Evolutionary conservation across 2,888 invertebrate species (phyloP), one percentile per base, ranked within the genome.

Genomic region (Trichacis sp.): DNA sequence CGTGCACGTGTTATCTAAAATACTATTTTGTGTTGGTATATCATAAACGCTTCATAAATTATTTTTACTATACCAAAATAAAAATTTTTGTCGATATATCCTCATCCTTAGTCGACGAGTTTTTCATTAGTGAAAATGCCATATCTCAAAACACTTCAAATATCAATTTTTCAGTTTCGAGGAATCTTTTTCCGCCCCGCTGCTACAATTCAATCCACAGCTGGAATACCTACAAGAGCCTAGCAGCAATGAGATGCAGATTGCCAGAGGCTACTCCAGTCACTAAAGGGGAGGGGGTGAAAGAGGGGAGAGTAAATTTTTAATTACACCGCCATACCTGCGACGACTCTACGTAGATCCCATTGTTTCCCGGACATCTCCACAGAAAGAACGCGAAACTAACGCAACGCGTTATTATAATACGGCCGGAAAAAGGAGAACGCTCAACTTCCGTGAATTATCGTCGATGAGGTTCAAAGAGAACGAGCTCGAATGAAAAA

Each of bases 201-300:
- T 40, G 49, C 56, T n/a, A 11, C 33, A 24, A 45, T 14, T 17
- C 20, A 19, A 46, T 33, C 46, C 24, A 55, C 29, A 29, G 24
- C 47, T 55, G 47, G 38, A 24, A 29, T 33, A 38, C 30, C 51
- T 49, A 53, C 50, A 51, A 54, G 57, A 40, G 63, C 61, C 77
- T 77, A 71, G 73, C 75, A 78, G 82, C 82, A 83, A 83, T 83
- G 83, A 83, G 82, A 84, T 84, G 83, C 83, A 83, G 83, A 84
- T 83, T 83, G 83, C 83, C 77, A 77, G 78, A 78, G 81, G 83
- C 83, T 81, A 83, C 83, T 83, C 80, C 81, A 83, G 71, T 72
- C 74, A 66, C 72, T 30, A 50, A 63, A 72, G 2, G 33, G 40
- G 52, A 63, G 73, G 2, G 33, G 40, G 40, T 3, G 24, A 24